These are phyloP conservation scores for Frankliniella fusca DNA, from an alignment of 2,888 invertebrate genomes.

Conservation along the genomic window DNA sequence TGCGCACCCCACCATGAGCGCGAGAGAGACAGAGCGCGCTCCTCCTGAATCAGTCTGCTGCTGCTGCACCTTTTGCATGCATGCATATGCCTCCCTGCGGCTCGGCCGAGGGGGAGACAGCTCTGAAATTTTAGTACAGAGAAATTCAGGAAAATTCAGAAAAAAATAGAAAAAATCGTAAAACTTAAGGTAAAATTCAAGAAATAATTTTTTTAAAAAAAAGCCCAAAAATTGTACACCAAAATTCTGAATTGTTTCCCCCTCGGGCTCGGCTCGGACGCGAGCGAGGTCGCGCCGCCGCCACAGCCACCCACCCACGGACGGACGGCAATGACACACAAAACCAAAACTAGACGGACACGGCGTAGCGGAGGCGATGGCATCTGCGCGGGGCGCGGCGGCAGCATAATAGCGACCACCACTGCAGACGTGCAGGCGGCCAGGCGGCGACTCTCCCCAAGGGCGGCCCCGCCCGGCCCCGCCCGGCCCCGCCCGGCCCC, in stretches of 20 bases:
- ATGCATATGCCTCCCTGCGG: not conserved
- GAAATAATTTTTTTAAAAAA: no score
- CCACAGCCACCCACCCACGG: not conserved
- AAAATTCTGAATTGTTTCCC: no score
- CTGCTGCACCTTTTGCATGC: not conserved
- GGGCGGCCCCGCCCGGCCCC: not conserved
- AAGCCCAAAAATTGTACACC: no score
- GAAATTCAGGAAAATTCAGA: no score
- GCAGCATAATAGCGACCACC: not conserved
- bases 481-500: not conserved
- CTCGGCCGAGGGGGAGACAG: not conserved
- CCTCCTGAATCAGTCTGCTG: no score
- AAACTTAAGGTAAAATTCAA: no score
- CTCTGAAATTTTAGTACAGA: no score
- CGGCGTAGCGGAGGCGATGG: not conserved
- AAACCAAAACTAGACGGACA: no score
- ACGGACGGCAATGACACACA: constrained; percentile 5
- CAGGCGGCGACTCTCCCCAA: not conserved
- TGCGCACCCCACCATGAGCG: not conserved
- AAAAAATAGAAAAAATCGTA: no score
- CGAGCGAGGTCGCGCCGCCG: not conserved
- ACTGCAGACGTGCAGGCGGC: no score
- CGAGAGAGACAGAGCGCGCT: not conserved
- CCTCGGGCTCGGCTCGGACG: no score
- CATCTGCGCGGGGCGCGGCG: not conserved